Evolutionary conservation across 2,797 vertebrate species (phyloP), one percentile per base, ranked within the genome.

Genomic region (Steatocranus sp.): DNA sequence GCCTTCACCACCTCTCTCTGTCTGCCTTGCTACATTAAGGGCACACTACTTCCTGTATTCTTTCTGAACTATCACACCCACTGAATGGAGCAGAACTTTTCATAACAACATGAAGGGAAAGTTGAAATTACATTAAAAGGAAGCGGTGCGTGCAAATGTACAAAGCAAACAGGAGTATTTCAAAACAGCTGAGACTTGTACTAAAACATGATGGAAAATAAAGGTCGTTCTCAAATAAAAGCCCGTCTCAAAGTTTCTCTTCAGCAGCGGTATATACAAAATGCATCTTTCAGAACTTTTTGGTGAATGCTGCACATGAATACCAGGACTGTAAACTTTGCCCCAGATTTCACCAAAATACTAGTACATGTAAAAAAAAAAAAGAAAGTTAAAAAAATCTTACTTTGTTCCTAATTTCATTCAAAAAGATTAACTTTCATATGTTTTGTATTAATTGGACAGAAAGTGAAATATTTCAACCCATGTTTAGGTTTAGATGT

Each of bases 151-250:
- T 18, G 75, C 17, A 70, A 6, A 58, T 41, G 10, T 41, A 11
- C 41, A 56, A 51, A 68, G 66, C 8, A 63, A 49, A 63, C 68
- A 48, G 68, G 68, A 77, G 4, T 3, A 38, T 17, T 32, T 49
- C 41, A 74, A 23, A 51, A 51, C 76, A 77, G 74, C 11, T 49
- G 20, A 68, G 10, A 46, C 36, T 49, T 54, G 30, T 15, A 27
- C 15, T 46, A 17, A 77, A 76, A 25, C 30, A 75, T 51, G 15
- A 74, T 32, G 43, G 50, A 34, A 61, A 61, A 73, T 48, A 73
- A 73, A 73, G 68, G 68, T 48, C 10, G 8, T 18, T 30, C 43
- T 78, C 11, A 58, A 46, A 79, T 66, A 54, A 79, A n/a, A 76
- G 32, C 36, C 56, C 17, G 1, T 74, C 43, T 73, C 68, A 48